Conservation (phyloP, 2,888 invertebrate species). For the Nemotelus pantherinus region DNA sequence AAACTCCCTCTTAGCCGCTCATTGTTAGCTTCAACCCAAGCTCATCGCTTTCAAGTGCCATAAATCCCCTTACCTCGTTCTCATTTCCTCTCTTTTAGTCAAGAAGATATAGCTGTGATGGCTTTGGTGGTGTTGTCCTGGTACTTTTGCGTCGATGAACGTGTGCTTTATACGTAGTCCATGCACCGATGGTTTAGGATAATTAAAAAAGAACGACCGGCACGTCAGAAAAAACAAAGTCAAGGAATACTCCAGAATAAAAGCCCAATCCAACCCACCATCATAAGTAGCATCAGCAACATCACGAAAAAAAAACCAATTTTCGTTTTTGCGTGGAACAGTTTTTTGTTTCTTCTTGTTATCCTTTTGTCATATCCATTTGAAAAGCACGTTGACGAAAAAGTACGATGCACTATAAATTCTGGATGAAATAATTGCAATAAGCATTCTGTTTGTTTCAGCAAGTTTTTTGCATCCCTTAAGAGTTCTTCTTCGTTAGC, state of each 20-base stretch:
- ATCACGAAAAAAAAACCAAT: background rate
- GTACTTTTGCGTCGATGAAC: background rate
- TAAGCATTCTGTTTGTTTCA: constrained; percentile 12
- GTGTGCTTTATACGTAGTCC: background rate
- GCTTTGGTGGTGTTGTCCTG: background rate
- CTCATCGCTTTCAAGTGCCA: constrained; percentile 25
- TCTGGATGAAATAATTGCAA: constrained; percentile 33
- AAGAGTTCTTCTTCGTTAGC: background rate
- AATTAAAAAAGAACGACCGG: constrained; percentile 40
- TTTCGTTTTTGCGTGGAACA: too few relatives aligned
- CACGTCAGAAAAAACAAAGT: background rate
- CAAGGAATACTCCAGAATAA: background rate
- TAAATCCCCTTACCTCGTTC: constrained; percentile 32
- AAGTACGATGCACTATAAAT: constrained; percentile 22
- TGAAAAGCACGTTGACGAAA: constrained; percentile 24
- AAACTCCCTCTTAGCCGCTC: background rate
- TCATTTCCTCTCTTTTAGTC: constrained; percentile 16
- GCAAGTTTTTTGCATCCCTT: background rate
- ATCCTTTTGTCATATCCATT: background rate
- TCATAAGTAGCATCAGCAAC: background rate
- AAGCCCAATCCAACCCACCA: background rate
- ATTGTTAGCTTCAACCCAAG: too few relatives aligned
- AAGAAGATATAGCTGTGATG: background rate
- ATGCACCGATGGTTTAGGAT: constrained; percentile 31
- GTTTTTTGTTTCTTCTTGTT: background rate